Conservation (phyloP, 2,113 vertebrate species). For the Sterna hirundo region DNA sequence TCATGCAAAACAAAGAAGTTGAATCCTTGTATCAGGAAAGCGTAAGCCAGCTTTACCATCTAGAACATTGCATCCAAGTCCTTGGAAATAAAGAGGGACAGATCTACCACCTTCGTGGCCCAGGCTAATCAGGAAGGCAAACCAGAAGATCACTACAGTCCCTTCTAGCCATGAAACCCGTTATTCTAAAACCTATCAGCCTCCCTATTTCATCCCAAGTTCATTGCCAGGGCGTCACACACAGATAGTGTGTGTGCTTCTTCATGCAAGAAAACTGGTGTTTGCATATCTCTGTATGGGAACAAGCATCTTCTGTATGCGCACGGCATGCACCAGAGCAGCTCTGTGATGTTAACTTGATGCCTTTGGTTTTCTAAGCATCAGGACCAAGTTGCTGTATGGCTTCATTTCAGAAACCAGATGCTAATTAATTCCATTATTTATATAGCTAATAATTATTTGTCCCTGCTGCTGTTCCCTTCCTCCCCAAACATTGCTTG, state of each 20-base stretch:
- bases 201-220: background rate
- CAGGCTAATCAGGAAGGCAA: background rate
- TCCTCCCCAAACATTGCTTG: background rate
- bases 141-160: background rate
- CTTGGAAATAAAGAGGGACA: constrained; percentile 1
- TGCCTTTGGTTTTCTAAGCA: background rate
- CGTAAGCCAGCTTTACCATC: fast-evolving
- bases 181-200: background rate
- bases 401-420: background rate
- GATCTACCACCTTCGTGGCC: background rate
- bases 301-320: background rate
- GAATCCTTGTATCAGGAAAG: background rate
- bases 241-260: background rate
- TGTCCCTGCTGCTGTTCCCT: background rate
- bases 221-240: background rate
- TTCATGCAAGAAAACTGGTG: background rate
- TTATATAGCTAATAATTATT: constrained; percentile 18
- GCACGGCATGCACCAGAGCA: background rate
- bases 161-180: background rate
- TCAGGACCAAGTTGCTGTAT: background rate
- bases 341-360: background rate
- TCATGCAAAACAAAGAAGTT: constrained; percentile 21
- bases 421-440: constrained; percentile 26
- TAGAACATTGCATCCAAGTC: background rate
- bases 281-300: background rate